Percentiles rank a stretch among this genome's conserved stretches.
These are phyloP conservation scores for Saguinus midas DNA, from an alignment of 2,113 vertebrate genomes.

Conservation along the genomic window DNA sequence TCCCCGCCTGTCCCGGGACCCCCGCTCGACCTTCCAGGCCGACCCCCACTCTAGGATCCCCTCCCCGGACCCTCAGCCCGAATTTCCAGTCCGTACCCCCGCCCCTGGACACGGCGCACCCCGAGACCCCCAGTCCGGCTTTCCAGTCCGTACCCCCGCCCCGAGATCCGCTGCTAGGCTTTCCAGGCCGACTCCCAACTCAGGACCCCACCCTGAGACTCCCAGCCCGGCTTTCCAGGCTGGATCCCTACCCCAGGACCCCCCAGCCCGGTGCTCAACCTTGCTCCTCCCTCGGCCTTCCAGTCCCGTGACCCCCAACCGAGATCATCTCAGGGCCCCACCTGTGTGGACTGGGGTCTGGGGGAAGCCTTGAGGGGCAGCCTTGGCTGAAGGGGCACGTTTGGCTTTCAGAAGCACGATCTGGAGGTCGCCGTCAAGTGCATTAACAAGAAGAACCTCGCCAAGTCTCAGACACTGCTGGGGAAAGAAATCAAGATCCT, in stretches of 20 bases:
- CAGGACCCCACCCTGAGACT: not conserved
- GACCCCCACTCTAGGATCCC: not conserved
- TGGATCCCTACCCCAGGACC: not conserved
- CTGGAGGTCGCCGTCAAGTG: slow-evolving; percentile 97
- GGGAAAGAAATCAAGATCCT: slow-evolving; percentile 98
- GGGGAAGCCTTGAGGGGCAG: not conserved
- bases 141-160: not conserved
- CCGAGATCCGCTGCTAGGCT: too few species aligned
- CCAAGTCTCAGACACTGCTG: slow-evolving; percentile 94
- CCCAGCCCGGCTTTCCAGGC: not conserved
- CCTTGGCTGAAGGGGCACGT: not conserved
- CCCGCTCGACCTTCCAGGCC: not conserved
- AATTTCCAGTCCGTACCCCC: not conserved
- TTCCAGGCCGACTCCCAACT: not conserved
- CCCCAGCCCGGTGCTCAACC: not conserved
- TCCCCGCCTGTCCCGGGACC: too few species aligned
- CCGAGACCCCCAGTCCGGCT: fast-evolving
- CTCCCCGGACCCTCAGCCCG: too few species aligned
- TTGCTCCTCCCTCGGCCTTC: not conserved
- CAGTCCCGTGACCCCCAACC: not conserved
- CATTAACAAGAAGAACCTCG: slow-evolving; percentile 97
- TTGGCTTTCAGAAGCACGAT: slow-evolving; percentile 90
- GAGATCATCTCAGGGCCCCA: not conserved
- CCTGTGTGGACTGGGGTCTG: not conserved
- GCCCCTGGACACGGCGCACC: not conserved